These are phyloP conservation scores for Poeciliopsis prolifica DNA, from an alignment of 2,113 vertebrate genomes.

Conservation along the genomic window DNA sequence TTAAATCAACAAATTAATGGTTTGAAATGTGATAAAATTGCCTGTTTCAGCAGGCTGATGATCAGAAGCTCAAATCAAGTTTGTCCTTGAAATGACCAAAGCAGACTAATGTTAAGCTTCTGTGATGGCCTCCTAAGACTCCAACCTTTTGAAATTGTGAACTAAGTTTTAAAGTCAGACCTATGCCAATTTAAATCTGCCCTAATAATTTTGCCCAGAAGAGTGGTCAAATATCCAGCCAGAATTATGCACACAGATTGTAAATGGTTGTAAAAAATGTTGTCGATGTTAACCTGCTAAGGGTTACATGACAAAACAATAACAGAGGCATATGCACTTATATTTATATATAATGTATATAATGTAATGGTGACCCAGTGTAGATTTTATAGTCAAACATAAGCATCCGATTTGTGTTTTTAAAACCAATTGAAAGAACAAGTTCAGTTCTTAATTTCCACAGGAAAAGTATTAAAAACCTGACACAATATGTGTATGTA, in stretches of 20 bases:
- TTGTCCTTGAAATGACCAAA: no score
- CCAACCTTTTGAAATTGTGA: no score
- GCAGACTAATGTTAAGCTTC: no score
- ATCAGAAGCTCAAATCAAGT: no score
- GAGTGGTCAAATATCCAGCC: neutral
- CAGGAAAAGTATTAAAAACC: neutral
- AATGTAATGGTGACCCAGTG: no score
- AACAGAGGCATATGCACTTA: no score
- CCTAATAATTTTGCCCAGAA: neutral
- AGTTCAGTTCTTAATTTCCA: neutral
- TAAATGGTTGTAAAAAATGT: neutral
- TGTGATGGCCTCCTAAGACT: no score
- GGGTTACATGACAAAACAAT: neutral
- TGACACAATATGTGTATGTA: neutral
- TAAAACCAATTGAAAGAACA: neutral
- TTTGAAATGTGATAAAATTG: neutral
- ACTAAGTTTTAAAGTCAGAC: no score
- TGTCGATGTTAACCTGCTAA: neutral
- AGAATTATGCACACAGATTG: neutral
- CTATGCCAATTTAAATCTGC: neutral
- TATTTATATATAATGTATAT: no score
- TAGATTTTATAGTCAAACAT: no score
- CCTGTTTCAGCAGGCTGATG: neutral
- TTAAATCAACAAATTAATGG: no score
- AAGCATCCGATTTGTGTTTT: neutral